Percentiles rank a stretch among this genome's conserved stretches.
phyloP scores from a whole-genome alignment of 1,140 invertebrate genomes.

The Euura saliciscinereae region DNA sequence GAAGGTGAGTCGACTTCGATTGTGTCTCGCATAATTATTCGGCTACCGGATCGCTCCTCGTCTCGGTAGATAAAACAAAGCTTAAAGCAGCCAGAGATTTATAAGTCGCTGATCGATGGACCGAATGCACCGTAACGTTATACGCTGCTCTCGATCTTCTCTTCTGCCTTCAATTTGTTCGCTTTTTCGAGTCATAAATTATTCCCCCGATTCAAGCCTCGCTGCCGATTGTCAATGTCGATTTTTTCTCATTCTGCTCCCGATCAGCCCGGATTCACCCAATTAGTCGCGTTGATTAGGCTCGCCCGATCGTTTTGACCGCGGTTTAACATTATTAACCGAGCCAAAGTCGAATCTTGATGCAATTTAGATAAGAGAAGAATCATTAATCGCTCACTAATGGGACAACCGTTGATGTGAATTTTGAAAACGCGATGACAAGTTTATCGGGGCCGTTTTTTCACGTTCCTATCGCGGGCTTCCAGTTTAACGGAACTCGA shows the following conservation, averaged over 20 bases:
- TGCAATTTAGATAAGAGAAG: background rate
- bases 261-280: background rate
- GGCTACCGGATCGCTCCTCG: no score
- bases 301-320: background rate
- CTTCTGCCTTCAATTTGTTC: background rate
- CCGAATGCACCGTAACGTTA: background rate
- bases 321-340: background rate
- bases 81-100: background rate
- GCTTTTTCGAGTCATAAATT: background rate
- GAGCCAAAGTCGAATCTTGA: background rate
- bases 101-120: slow-evolving; percentile 2
- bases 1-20: no score
- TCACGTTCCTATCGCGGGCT: background rate
- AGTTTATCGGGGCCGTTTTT: background rate
- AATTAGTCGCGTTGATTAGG: slow-evolving; percentile 2
- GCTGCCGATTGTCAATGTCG: background rate
- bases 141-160: no score
- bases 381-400: background rate
- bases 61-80: no score
- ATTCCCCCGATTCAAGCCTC: background rate
- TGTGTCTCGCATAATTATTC: no score
- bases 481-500: background rate
- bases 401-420: background rate
- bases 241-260: background rate
- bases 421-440: background rate